Percentiles rank a stretch among this genome's conserved stretches.
phyloP scores from a whole-genome alignment of 2,113 vertebrate species.

The Alosa alosa region DNA sequence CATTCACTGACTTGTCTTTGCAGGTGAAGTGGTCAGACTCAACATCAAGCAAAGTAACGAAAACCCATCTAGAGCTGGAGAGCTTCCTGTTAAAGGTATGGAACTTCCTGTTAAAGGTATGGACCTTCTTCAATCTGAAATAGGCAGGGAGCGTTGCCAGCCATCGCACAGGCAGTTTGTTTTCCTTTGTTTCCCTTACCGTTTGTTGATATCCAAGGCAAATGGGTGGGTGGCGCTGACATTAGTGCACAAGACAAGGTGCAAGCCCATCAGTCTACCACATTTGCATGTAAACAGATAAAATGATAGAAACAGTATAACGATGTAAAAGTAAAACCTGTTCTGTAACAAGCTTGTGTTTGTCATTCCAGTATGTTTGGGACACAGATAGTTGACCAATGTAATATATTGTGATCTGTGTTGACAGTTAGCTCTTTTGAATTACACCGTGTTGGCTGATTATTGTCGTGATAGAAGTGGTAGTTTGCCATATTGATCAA shows the following conservation, averaged over 20 bases:
- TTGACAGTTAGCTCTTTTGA: background rate
- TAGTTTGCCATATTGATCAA: background rate
- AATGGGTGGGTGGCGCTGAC: background rate
- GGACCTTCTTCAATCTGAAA: too few relatives aligned
- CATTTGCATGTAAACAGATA: too few relatives aligned
- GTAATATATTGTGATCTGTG: too few relatives aligned
- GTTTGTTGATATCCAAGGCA: background rate
- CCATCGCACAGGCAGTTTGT: background rate
- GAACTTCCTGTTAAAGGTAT: background rate
- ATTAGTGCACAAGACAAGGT: background rate
- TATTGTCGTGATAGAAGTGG: background rate
- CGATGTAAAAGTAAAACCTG: too few relatives aligned
- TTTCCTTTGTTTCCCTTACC: too few relatives aligned
- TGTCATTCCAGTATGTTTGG: too few relatives aligned
- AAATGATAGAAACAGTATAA: too few relatives aligned
- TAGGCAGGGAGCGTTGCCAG: background rate
- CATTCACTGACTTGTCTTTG: conserved; percentile 41
- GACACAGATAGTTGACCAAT: too few relatives aligned
- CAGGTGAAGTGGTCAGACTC: conserved; percentile 92
- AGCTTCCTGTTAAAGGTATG: conserved; percentile 90
- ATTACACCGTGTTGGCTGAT: background rate
- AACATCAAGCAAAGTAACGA: conserved; percentile 83
- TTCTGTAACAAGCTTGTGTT: too few relatives aligned
- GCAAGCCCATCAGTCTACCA: background rate
- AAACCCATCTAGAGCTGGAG: conserved; percentile 89